Base-by-base conservation (phyloP, 2,797 vertebrate genomes). In the Danio albolineatus region DNA sequence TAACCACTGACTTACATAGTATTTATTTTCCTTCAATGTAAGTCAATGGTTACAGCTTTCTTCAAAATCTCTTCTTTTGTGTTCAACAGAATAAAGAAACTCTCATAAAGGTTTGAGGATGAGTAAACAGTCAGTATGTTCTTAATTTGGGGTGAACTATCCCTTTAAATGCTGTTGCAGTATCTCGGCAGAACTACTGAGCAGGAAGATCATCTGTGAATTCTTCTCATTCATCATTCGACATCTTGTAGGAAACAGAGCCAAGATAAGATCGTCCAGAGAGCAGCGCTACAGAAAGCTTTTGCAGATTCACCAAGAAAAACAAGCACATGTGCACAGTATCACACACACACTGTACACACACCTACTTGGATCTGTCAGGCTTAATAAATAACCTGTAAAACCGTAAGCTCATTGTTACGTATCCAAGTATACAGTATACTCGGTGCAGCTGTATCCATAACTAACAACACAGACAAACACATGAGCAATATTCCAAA, bases 401-500 rank as follows among this genome's bases (percentile, higher is more conserved):
- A 82, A 75, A 73, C 56, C 51, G 43, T 80, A 62, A 82, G 54
- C 49, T 69, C 80, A 74, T 49, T 76, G 67, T 71, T 82, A 53
- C n/a, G 39, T 78, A 51, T 80, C 57, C 46, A 56, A 41, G 56
- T 70, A 71, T 56, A 72, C 43, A 60, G 21, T 39, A 74, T n/a
- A 71, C 10, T 41, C 21, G 41, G 39, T 28, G 4, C 19, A 62
- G 39, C 77, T 43, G 59, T 65, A 59, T 64, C 49, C 78, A 79
- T 46, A 56, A 65, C 77, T 64, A 39, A 56, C 17, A 39, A 41
- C 48, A 21, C 44, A 62, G 28, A 7, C 14, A 59, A 78, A 44
- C 16, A 49, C 12, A 46, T 2, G 0, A 51, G 39, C 13, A 41
- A 62, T 19, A 49, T 51, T 71, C 46, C 12, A 61, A 41, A 54